Percentiles rank a stretch among this genome's conserved stretches.
These are phyloP conservation scores for Tipula unca DNA, from an alignment of 2,888 invertebrate genomes.

Conservation along the genomic window DNA sequence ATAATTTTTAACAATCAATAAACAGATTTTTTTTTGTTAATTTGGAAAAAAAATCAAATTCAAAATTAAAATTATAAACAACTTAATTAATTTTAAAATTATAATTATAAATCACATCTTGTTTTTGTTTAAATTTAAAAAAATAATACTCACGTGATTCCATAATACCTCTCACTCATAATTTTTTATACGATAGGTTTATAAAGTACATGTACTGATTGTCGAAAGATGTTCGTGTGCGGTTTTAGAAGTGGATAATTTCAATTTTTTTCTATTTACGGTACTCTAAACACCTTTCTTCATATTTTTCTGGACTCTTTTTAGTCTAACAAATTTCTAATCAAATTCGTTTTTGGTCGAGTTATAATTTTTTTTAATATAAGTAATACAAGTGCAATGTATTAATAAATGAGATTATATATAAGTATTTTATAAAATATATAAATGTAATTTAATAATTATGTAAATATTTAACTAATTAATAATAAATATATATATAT, in stretches of 20 bases:
- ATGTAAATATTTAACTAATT: constrained; percentile 8
- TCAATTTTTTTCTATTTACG: not conserved
- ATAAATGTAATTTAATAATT: constrained; percentile 18
- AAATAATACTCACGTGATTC: constrained; percentile 14
- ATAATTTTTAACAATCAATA: not conserved
- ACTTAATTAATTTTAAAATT: not conserved
- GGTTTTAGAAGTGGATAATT: not conserved
- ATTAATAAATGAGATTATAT: constrained; percentile 26
- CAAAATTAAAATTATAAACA: not conserved
- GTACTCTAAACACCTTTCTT: not conserved
- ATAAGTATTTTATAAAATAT: constrained; percentile 15
- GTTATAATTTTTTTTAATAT: constrained; percentile 24
- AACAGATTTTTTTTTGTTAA: not conserved
- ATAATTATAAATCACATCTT: not conserved
- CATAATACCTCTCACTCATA: not conserved
- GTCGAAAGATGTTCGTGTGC: constrained; percentile 14
- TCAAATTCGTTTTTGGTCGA: constrained; percentile 14
- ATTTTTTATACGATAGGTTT: not conserved
- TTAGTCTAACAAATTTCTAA: constrained; percentile 14
- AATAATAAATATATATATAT: not conserved
- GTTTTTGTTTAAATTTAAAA: constrained; percentile 9
- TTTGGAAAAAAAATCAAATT: not conserved
- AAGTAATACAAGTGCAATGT: constrained; percentile 29
- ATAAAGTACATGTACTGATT: not conserved
- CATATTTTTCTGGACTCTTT: not conserved